A percentile compares a stretch with the other conserved stretches of the same genome.
These are phyloP conservation scores for Cataglyphis cursor DNA, from an alignment of 2,888 invertebrate species.

Conservation along the genomic window DNA sequence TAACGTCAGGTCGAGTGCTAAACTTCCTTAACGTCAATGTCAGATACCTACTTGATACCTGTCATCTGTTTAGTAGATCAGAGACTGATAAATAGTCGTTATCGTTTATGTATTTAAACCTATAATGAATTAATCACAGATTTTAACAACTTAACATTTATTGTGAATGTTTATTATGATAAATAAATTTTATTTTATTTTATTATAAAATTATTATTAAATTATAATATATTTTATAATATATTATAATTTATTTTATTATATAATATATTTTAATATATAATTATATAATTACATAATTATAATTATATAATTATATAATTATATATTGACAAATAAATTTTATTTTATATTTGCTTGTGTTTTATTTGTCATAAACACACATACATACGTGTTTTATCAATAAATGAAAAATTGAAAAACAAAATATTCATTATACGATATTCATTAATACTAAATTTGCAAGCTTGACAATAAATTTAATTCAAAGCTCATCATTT, in stretches of 20 bases:
- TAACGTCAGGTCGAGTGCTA: neutral
- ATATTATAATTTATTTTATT: too few relatives aligned
- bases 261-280: too few relatives aligned
- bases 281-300: too few relatives aligned
- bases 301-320: too few relatives aligned
- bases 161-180: neutral
- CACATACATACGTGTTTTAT: neutral
- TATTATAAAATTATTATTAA: too few relatives aligned
- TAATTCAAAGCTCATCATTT: neutral
- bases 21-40: conserved; percentile 38
- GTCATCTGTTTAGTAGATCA: conserved; percentile 30
- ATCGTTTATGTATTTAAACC: neutral
- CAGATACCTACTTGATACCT: conserved; percentile 27
- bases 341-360: neutral
- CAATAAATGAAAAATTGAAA: neutral
- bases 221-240: too few relatives aligned
- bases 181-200: neutral
- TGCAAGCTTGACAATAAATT: neutral
- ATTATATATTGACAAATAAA: neutral
- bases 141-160: neutral
- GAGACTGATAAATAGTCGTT: neutral
- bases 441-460: neutral
- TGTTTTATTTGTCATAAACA: neutral
- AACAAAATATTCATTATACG: neutral
- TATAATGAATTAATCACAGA: neutral